These are phyloP conservation scores for Electrophaes corylata DNA, from an alignment of 2,888 invertebrate species.

Conservation along the genomic window DNA sequence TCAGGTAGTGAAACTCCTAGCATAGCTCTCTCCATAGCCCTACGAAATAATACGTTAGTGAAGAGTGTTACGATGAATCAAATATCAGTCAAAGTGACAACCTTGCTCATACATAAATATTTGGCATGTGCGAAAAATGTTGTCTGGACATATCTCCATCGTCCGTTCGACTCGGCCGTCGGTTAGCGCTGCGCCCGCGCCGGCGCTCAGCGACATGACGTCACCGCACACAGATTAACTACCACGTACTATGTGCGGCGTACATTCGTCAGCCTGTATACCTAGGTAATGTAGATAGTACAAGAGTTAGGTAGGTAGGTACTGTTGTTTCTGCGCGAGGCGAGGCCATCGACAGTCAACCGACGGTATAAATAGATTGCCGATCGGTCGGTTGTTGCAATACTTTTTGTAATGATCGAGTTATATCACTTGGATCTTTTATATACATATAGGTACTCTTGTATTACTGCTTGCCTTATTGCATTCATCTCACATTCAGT, in stretches of 20 bases:
- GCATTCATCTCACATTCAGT: too few relatives aligned
- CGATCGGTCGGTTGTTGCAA: conserved; percentile 1
- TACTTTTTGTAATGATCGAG: conserved; percentile 3
- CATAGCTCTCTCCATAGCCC: too few relatives aligned
- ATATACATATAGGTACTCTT: background rate
- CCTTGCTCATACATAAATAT: background rate
- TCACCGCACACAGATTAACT: conserved; percentile 5
- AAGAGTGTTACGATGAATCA: too few relatives aligned
- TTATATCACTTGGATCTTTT: conserved; percentile 4
- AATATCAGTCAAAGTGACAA: background rate
- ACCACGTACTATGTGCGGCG: background rate
- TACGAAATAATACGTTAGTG: too few relatives aligned
- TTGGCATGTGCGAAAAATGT: background rate
- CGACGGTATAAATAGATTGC: conserved; percentile 14
- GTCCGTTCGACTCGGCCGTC: background rate
- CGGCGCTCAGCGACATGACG: conserved; percentile 14
- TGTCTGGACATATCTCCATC: background rate
- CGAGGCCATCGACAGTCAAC: conserved; percentile 20
- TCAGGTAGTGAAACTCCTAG: too few relatives aligned
- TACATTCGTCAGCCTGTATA: conserved; percentile 8
- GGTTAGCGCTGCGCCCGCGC: too few relatives aligned
- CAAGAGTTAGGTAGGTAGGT: conserved; percentile 6
- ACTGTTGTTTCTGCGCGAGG: background rate
- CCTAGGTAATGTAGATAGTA: background rate
- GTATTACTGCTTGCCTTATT: background rate